Conservation (phyloP, 2,888 invertebrate genomes). For the Conops quadrifasciatus region DNA sequence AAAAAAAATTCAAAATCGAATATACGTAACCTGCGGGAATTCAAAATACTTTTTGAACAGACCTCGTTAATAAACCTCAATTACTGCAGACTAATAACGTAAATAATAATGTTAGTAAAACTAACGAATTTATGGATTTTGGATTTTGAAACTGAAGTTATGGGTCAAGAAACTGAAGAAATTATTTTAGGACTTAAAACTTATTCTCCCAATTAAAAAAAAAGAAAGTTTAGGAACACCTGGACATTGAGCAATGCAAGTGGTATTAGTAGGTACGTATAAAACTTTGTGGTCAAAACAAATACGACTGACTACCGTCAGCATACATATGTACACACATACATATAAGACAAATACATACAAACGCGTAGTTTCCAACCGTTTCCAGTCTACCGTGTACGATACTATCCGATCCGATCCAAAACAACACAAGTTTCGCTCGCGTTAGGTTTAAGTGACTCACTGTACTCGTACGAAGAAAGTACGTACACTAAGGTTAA, state of each 20-base stretch:
- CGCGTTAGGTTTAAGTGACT: constrained; percentile 63
- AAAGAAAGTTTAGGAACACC: constrained; percentile 27
- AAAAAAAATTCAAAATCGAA: no score
- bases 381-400: not conserved
- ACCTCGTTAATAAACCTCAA: no score
- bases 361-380: not conserved
- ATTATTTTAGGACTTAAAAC: no score
- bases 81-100: no score
- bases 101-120: no score
- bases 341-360: constrained; percentile 43
- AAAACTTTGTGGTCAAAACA: constrained; percentile 21
- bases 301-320: constrained; percentile 25
- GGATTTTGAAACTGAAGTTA: no score
- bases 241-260: constrained; percentile 33
- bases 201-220: not conserved
- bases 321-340: constrained; percentile 14
- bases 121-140: no score
- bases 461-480: constrained; percentile 48
- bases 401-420: constrained; percentile 13
- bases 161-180: no score
- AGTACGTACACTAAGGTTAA: constrained; percentile 11
- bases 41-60: no score
- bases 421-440: constrained; percentile 46
- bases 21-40: no score
- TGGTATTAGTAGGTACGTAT: constrained; percentile 12